Evolutionary conservation across 2,113 vertebrate genomes (phyloP), one percentile per base, ranked within the genome.

Genomic region (Nothobranchius furzeri): DNA sequence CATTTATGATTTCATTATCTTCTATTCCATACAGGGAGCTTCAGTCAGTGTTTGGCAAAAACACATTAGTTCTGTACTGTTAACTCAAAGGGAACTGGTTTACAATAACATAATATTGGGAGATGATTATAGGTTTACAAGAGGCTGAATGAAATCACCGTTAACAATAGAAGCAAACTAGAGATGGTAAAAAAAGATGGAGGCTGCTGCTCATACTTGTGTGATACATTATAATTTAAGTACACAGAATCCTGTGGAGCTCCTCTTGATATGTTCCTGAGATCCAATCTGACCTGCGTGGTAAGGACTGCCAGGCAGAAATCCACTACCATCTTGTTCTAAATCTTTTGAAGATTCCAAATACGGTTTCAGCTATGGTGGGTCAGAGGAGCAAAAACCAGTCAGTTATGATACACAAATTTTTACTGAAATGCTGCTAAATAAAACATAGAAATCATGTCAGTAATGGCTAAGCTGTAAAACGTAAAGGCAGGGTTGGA

Each of bases 31-130:
- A 59, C 63, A 78, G 61, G 13, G 30, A 35, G 6, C 47, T 81
- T 77, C 68, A 71, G 42, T 80, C 57, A 82, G 66, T 79, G 42
- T 63, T 59, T 61, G 20, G n/a, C 68, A 83, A 70, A 73, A 64
- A 73, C 20, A 57, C 47, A 66, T 52, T 40, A 73, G 58, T 47
- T 13, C 40, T 25, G 30, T 50, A 69, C 9, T 37, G 30, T 37
- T 72, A 68, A 79, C 52, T 65, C 40, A 78, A 59, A 52, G 67
- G 53, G 50, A 56, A 66, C n/a, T n/a, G n/a, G n/a, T n/a, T n/a
- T n/a, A 47, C 1, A 48, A 75, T 53, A 50, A 52, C 47, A 25
- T 64, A 64, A 64, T 64, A 73, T 74, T 76, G 82, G 40, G 35
- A 42, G 59, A 17, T 57, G 52, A 53, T 54, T 58, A 58, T 60